phyloP scores from a whole-genome alignment of 2,888 invertebrate genomes.

The Scelioninae gen. 2 region DNA sequence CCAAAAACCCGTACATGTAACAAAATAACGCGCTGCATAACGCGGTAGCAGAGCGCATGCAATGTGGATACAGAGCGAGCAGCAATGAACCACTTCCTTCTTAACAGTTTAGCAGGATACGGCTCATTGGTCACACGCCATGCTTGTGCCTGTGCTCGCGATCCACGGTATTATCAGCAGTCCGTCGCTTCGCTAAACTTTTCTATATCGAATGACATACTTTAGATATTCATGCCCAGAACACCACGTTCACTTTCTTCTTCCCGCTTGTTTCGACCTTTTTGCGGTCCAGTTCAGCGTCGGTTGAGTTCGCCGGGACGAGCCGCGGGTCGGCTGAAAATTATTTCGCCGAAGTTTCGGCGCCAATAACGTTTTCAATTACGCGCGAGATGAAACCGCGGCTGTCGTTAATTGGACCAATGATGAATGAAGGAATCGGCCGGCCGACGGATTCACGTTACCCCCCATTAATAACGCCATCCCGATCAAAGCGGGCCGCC shows the following conservation, averaged over 20 bases:
- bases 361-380: slow-evolving; percentile 13
- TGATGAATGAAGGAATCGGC: slow-evolving; percentile 35
- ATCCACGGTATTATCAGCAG: slow-evolving; percentile 71
- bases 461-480: slow-evolving; percentile 42
- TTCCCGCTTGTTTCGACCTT: not conserved
- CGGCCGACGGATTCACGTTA: slow-evolving; percentile 18
- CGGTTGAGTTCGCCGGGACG: too few relatives aligned
- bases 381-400: slow-evolving; percentile 12
- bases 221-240: slow-evolving; percentile 41
- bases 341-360: too few relatives aligned
- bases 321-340: too few relatives aligned
- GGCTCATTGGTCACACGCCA: slow-evolving; percentile 74
- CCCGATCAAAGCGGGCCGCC: slow-evolving; percentile 36
- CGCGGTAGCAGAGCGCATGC: slow-evolving; percentile 48
- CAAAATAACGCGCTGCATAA: slow-evolving; percentile 43
- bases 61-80: slow-evolving; percentile 65
- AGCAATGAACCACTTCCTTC: slow-evolving; percentile 76
- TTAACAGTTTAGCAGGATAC: slow-evolving; percentile 76
- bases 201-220: slow-evolving; percentile 57
- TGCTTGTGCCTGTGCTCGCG: slow-evolving; percentile 69
- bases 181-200: slow-evolving; percentile 61
- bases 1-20: slow-evolving; percentile 42
- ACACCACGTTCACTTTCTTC: slow-evolving; percentile 38
- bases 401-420: slow-evolving; percentile 28
- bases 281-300: too few relatives aligned